Percentiles rank a stretch among this genome's conserved stretches.
Conservation (phyloP, 1,140 invertebrate genomes). For the Drosophila littoralis region DNA sequence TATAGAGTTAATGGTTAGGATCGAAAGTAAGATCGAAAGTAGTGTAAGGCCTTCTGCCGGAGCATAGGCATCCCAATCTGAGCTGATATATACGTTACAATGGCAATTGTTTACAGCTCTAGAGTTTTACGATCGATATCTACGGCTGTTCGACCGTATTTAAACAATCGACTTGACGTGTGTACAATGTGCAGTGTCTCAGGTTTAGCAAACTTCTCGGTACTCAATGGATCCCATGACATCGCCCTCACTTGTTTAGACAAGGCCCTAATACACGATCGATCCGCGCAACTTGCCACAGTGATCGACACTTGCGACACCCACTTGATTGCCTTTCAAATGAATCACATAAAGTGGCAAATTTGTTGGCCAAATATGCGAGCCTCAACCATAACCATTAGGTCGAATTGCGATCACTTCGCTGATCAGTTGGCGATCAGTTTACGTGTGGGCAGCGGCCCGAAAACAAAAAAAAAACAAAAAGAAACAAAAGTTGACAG, state of each 20-base stretch:
- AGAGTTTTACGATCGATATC: slow-evolving; percentile 8
- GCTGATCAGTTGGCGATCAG: slow-evolving; percentile 8
- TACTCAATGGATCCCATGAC: slow-evolving; percentile 8
- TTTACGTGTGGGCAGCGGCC: slow-evolving; percentile 20
- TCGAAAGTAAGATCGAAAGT: too few species aligned
- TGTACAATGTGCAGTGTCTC: slow-evolving; percentile 10
- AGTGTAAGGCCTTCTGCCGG: neutral
- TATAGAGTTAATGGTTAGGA: too few species aligned
- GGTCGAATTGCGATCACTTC: slow-evolving; percentile 14
- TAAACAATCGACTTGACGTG: neutral
- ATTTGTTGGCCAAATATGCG: slow-evolving; percentile 39
- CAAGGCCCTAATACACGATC: slow-evolving; percentile 1
- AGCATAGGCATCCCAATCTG: slow-evolving; percentile 2
- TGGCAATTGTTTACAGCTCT: slow-evolving; percentile 4
- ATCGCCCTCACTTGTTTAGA: slow-evolving; percentile 18
- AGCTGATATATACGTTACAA: slow-evolving; percentile 10
- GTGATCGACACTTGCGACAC: slow-evolving; percentile 28
- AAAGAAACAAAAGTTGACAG: slow-evolving; percentile 3
- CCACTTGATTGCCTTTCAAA: slow-evolving; percentile 19
- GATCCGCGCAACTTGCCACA: slow-evolving; percentile 14
- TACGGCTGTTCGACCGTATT: neutral
- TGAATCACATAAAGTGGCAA: slow-evolving; percentile 43
- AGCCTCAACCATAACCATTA: slow-evolving; percentile 4
- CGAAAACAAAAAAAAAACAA: neutral
- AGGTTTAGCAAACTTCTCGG: slow-evolving; percentile 10